Percentiles rank a stretch among this genome's conserved stretches.
phyloP scores from a whole-genome alignment of 2,888 invertebrate genomes.

The Melieria crassipennis region DNA sequence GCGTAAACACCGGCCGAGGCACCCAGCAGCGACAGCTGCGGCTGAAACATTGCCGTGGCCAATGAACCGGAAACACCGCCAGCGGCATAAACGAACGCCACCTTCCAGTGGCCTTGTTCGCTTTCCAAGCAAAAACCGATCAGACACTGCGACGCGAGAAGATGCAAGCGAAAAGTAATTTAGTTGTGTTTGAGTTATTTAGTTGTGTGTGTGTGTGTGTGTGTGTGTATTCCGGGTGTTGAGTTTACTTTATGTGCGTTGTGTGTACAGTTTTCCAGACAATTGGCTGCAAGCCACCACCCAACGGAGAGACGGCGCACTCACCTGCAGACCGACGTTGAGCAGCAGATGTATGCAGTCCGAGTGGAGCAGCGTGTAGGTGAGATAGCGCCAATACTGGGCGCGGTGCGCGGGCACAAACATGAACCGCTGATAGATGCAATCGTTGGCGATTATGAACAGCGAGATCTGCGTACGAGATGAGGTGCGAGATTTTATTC shows the following conservation, averaged over 20 bases:
- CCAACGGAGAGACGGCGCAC: too few species aligned
- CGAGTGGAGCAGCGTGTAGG: slow-evolving; percentile 84
- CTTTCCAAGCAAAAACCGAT: slow-evolving; percentile 69
- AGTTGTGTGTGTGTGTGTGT: background rate
- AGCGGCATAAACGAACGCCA: slow-evolving; percentile 76
- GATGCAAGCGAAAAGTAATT: background rate
- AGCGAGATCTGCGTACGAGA: slow-evolving; percentile 47
- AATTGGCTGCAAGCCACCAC: background rate
- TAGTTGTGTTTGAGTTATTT: background rate
- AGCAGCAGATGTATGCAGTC: slow-evolving; percentile 79
- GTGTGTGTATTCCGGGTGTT: too few species aligned
- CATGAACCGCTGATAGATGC: slow-evolving; percentile 52
- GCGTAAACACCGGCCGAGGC: slow-evolving; percentile 93
- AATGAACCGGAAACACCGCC: slow-evolving; percentile 82
- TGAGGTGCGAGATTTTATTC: background rate
- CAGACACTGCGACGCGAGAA: slow-evolving; percentile 45
- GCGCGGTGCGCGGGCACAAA: slow-evolving; percentile 46
- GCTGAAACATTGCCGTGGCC: slow-evolving; percentile 79
- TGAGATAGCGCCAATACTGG: slow-evolving; percentile 76
- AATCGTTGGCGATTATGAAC: slow-evolving; percentile 48
- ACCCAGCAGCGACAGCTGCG: slow-evolving; percentile 81
- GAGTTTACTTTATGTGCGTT: background rate
- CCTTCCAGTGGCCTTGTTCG: slow-evolving; percentile 80
- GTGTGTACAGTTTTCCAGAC: background rate
- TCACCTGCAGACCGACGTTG: slow-evolving; percentile 77